Base-by-base conservation (phyloP, 1,140 invertebrate genomes). In the Brachionus koreanus region DNA sequence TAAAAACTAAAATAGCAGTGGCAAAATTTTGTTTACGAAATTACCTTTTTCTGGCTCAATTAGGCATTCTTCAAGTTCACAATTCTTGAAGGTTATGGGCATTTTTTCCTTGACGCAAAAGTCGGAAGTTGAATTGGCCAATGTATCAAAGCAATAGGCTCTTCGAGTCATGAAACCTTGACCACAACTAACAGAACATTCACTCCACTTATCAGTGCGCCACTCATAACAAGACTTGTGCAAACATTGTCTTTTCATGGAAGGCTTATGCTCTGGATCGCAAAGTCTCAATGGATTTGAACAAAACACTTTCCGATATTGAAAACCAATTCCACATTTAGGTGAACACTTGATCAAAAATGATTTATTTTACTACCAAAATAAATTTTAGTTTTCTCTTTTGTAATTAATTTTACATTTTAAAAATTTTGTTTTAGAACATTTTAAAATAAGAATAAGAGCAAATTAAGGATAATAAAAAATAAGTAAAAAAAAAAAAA, bases 261-360 rank as follows among this genome's bases (percentile, higher is more conserved):
- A 7, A n/a, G 46, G 33, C 5, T 37, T 43, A 33, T 43, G 29
- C 2, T 77, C 49, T 7, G 3, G 19, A 57, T 77, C 49, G 35
- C 74, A 77, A 37, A 57, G 35, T 29, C 13, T 57, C 19, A 35
- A n/a, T 39, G n/a, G 12, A 46, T 77, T 10, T 61, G 46, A 19
- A 33, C 74, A 77, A 61, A 77, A 39, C 37, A 77, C 74, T 77
- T 77, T 57, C 4, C 74, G 46, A 49, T 35, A 57, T 61, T 77
- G 74, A 35, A 35, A 57, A 37, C 74, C 74, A 16, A 46, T 5
- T 35, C 46, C 74, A 39, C 74, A 77, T 16, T 23, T 57, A 57
- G 49, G 10, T n/a, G 23, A 19, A 74, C 69, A 74, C 42, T 74
- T 69, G 13, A 19, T 3, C 16, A 0, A 69, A 69, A 69, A 39